Evolutionary conservation across 2,113 vertebrate genomes (phyloP), one percentile per base, ranked within the genome.

Genomic region (Dryoscopus gambensis): DNA sequence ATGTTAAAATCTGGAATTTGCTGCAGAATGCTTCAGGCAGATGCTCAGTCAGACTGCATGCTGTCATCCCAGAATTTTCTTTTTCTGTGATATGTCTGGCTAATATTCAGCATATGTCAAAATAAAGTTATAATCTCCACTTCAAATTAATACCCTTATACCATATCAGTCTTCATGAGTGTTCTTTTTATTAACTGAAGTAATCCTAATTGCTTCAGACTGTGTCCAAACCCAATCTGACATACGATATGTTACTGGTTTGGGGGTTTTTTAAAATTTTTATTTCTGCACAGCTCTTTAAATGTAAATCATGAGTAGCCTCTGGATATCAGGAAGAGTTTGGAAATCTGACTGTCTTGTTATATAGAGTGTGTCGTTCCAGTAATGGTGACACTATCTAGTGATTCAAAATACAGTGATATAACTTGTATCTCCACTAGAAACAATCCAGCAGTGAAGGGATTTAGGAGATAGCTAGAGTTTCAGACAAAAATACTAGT

Each of bases 91-190:
- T 94, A 81, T 46, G 67, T 74, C 89, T 95, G 67, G 53, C 65
- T 95, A 86, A 97, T 93, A 94, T 73, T 90, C 84, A 86, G 73
- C 64, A 78, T 81, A 90, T 63, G 89, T 95, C 94, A 96, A 93
- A 96, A 93, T 87, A 90, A 67, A 92, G 71, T 93, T 90, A 93
- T 96, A 95, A 96, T 97, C 95, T 94, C 89, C 62, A 82, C 79
- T 96, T 96, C 79, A 96, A 90, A 93, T 97, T 96, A 96, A 96
- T 87, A 94, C 62, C 65, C 47, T 96, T 96, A 92, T 63, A 86
- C 80, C 80, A 44, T 91, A 95, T 88, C 87, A 73, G 52, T 80
- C 82, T 84, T 87, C 89, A 74, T 37, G n/a, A 96, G 46, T 62
- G 63, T 87, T 88, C 79, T 94, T 95, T 93, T 96, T 90, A 82